phyloP scores from a whole-genome alignment of 2,113 vertebrate species.

The Typhlomys cinereus region DNA sequence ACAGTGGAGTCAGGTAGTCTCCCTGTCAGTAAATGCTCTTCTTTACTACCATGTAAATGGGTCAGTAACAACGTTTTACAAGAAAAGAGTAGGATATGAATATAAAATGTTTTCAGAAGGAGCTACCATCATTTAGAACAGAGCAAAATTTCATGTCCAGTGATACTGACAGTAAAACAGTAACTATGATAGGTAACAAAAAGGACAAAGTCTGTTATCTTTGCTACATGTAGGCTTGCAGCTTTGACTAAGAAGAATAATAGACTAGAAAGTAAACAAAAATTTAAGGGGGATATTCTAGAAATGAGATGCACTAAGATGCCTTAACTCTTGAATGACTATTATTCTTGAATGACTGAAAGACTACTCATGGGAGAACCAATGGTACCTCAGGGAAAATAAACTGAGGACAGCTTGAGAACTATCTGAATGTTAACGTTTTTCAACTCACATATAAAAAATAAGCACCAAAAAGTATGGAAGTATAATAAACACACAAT shows the following conservation, averaged over 20 bases:
- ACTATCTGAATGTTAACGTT: background rate
- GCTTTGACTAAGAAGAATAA: background rate
- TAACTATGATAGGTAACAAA: background rate
- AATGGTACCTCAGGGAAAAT: background rate
- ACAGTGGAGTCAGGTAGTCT: background rate
- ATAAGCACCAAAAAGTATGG: constrained; percentile 4
- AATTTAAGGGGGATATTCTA: constrained; percentile 10
- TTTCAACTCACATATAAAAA: background rate
- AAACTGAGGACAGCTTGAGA: constrained; percentile 23
- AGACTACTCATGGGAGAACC: background rate
- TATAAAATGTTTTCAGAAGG: background rate
- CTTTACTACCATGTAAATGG: background rate
- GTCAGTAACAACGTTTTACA: background rate
- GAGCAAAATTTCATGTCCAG: background rate
- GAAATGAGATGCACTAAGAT: background rate
- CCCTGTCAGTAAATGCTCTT: background rate
- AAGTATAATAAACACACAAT: constrained; percentile 27
- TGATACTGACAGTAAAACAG: background rate
- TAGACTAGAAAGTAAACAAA: background rate
- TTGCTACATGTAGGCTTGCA: background rate
- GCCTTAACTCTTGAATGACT: background rate
- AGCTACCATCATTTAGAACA: background rate
- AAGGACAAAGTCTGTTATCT: background rate
- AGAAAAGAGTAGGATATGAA: background rate
- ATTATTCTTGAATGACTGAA: background rate